A percentile compares a stretch with the other conserved stretches of the same genome.
Evolutionary conservation across 2,888 invertebrate genomes (phyloP).

Genomic region (Erebia epiphron): DNA sequence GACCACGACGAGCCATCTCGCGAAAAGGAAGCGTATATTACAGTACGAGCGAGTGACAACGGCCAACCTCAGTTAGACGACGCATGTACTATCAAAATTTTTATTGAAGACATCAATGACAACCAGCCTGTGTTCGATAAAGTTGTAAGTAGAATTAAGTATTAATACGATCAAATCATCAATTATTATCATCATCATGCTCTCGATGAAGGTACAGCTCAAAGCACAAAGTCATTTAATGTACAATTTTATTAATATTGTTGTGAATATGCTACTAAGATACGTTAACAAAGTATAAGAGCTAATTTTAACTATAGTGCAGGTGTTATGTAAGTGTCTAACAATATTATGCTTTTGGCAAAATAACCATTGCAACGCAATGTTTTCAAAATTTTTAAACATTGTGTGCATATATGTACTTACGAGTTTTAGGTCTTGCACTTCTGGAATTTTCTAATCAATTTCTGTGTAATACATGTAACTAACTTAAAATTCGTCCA

Average conservation of each 20-base stretch:
- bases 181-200: conserved; percentile 16
- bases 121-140: conserved; percentile 92
- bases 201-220: conserved; percentile 34
- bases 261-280: conserved; percentile 4
- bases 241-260: background rate
- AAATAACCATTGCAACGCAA: conserved; percentile 28
- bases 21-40: conserved; percentile 92
- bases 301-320: conserved; percentile 1
- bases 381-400: conserved; percentile 35
- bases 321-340: conserved; percentile 19
- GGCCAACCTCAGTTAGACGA: conserved; percentile 95
- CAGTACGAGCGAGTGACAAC: conserved; percentile 96
- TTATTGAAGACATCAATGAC: conserved; percentile 96
- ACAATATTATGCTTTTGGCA: conserved; percentile 7
- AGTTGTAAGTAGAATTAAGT: conserved; percentile 83
- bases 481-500: conserved; percentile 51
- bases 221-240: conserved; percentile 16
- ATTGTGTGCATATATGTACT: conserved; percentile 37
- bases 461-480: conserved; percentile 40
- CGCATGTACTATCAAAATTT: conserved; percentile 96
- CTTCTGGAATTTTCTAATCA: conserved; percentile 39
- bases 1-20: conserved; percentile 95
- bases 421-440: conserved; percentile 45
- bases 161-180: conserved; percentile 1
- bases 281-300: conserved; percentile 8